Conservation (phyloP, 2,113 vertebrate species). For the Spermophilus dauricus region DNA sequence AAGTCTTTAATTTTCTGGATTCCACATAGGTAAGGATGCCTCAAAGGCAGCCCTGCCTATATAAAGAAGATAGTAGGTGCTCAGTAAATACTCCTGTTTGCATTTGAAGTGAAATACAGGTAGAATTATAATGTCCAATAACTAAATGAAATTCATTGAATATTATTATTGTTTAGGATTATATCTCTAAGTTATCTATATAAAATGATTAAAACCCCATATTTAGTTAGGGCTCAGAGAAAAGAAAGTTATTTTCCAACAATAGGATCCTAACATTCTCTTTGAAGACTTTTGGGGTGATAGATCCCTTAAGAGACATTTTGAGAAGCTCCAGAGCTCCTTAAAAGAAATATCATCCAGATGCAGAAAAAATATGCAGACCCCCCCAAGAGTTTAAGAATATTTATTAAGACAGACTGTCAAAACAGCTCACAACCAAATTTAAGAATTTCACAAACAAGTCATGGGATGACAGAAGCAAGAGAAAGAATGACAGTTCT, state of each 20-base stretch:
- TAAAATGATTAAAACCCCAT: conserved; percentile 32
- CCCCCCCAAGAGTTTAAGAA: conserved; percentile 68
- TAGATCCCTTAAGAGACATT: conserved; percentile 37
- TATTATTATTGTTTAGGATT: conserved; percentile 13
- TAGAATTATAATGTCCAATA: not conserved
- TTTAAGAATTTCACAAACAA: conserved; percentile 77
- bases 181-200: not conserved
- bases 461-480: conserved; percentile 64
- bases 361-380: conserved; percentile 72
- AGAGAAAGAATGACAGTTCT: conserved; percentile 71
- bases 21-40: not conserved
- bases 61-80: not conserved
- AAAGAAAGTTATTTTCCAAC: conserved; percentile 45
- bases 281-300: not conserved
- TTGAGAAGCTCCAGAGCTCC: conserved; percentile 10
- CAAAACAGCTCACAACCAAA: conserved; percentile 78
- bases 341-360: conserved; percentile 55
- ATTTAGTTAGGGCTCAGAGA: conserved; percentile 26
- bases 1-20: conserved; percentile 29
- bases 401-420: conserved; percentile 73
- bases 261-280: not conserved
- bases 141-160: conserved; percentile 10
- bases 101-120: not conserved
- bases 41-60: not conserved
- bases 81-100: conserved; percentile 8